phyloP scores from a whole-genome alignment of 2,888 invertebrate genomes.

The Sinodicranocentrus sp. region DNA sequence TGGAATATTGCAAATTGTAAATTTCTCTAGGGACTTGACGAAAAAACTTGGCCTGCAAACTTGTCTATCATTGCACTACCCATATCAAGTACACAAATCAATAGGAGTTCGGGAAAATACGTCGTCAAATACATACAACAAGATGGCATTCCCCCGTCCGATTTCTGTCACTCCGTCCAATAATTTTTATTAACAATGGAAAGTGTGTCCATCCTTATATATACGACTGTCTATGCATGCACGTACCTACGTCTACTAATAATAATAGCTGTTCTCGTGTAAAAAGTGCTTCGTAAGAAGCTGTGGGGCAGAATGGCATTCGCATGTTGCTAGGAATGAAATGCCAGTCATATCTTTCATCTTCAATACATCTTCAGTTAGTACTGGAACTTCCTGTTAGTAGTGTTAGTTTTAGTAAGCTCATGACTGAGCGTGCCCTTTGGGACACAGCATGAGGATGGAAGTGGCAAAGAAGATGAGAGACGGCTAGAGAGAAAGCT shows the following conservation, averaged over 20 bases:
- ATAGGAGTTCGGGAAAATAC: too few relatives aligned
- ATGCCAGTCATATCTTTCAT: not conserved
- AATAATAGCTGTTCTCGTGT: not conserved
- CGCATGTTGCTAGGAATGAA: constrained; percentile 8
- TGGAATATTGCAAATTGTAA: too few relatives aligned
- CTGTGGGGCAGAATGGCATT: not conserved
- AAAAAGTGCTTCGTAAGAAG: not conserved
- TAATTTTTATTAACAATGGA: constrained; percentile 4
- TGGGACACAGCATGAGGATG: constrained; percentile 2
- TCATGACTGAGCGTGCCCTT: constrained; percentile 21
- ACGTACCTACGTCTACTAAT: not conserved
- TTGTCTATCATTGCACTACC: too few relatives aligned
- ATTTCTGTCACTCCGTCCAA: not conserved
- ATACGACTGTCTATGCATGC: not conserved
- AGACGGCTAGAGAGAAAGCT: not conserved
- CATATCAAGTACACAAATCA: too few relatives aligned
- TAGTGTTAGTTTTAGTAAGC: not conserved
- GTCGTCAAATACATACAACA: too few relatives aligned
- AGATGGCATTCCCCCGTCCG: too few relatives aligned
- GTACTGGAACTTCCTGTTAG: constrained; percentile 5
- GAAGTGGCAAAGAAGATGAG: not conserved
- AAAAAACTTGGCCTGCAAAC: too few relatives aligned
- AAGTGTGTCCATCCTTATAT: not conserved
- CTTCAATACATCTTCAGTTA: not conserved
- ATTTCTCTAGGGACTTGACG: too few relatives aligned